Base-by-base conservation (phyloP, 2,797 vertebrate genomes). In the Megalops cyprinoides region DNA sequence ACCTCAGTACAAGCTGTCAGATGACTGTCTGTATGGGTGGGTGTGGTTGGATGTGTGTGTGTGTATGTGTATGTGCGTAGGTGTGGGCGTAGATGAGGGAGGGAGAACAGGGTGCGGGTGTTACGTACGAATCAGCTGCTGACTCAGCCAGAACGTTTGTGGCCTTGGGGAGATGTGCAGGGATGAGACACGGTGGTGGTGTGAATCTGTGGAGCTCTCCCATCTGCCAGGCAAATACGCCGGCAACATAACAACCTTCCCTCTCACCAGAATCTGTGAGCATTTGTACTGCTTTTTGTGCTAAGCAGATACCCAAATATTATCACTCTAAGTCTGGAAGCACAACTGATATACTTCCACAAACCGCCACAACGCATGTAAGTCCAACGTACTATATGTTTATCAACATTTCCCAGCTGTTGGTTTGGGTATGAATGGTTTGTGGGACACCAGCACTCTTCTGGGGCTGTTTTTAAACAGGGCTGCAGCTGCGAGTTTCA, bases 101-200 rank as follows among this genome's bases (percentile, higher is more conserved):
- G n/a, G n/a, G n/a, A n/a, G n/a, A n/a, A n/a, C n/a, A n/a, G n/a
- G n/a, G n/a, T n/a, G n/a, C n/a, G n/a, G n/a, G n/a, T n/a, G n/a
- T n/a, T n/a, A n/a, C n/a, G n/a, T n/a, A n/a, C n/a, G n/a, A n/a
- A n/a, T n/a, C n/a, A n/a, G 65, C 48, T 55, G 46, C 67, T 9
- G 15, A 39, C n/a, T 10, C 53, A 53, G 5, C 15, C 12, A 53
- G 67, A 80, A 80, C 67, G 23, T 48, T 79, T 67, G 34, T 34
- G 69, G 14, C 51, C 25, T 23, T 37, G 25, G 67, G 65, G 55
- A 42, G 44, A 42, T 31, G 51, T 51, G 34, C 75, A 39, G 75
- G 39, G 67, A 39, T 56, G 39, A n/a, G 51, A 39, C n/a, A 56
- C 76, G 53, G 25, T 25, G 51, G 42, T 51, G n/a, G 49, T 73